A percentile compares a stretch with the other conserved stretches of the same genome.
Conservation (phyloP, 1,140 invertebrate genomes). For the Zaprionus kolodkinae region DNA sequence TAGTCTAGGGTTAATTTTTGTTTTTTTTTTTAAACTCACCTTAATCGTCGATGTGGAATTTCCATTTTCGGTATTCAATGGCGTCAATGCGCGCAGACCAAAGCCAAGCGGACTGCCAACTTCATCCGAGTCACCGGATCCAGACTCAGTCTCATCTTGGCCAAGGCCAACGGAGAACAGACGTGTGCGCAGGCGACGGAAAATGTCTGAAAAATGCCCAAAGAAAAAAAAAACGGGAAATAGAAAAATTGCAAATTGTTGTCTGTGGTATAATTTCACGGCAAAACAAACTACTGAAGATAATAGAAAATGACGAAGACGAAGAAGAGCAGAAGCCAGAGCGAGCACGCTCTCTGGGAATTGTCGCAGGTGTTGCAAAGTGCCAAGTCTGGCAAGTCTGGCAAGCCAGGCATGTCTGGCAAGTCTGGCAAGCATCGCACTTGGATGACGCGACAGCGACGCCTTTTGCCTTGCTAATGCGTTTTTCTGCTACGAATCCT, state of each 20-base stretch:
- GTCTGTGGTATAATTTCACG: slow-evolving; percentile 56
- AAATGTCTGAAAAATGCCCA: slow-evolving; percentile 55
- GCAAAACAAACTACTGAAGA: slow-evolving; percentile 36
- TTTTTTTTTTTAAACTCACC: slow-evolving; percentile 41
- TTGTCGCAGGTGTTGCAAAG: slow-evolving; percentile 61
- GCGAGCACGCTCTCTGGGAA: slow-evolving; percentile 51
- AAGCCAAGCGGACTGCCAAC: slow-evolving; percentile 32
- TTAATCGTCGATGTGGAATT: slow-evolving; percentile 79
- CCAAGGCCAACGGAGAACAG: slow-evolving; percentile 52
- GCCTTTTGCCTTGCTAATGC: slow-evolving; percentile 73
- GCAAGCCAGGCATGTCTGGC: slow-evolving; percentile 30
- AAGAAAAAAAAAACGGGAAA: slow-evolving; percentile 19
- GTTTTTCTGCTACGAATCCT: slow-evolving; percentile 78
- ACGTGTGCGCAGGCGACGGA: slow-evolving; percentile 69
- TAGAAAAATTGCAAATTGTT: slow-evolving; percentile 27
- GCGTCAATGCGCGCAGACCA: slow-evolving; percentile 41
- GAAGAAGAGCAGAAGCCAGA: too few species aligned
- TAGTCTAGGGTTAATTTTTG: neutral
- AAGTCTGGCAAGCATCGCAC: slow-evolving; percentile 5
- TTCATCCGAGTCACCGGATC: slow-evolving; percentile 37
- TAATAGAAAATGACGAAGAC: slow-evolving; percentile 12
- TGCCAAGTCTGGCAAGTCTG: slow-evolving; percentile 45
- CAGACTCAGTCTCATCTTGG: slow-evolving; percentile 17
- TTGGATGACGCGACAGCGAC: slow-evolving; percentile 41
- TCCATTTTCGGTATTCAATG: slow-evolving; percentile 52